These are phyloP conservation scores for Edolisoma coerulescens DNA, from an alignment of 2,113 vertebrate species.

Conservation along the genomic window DNA sequence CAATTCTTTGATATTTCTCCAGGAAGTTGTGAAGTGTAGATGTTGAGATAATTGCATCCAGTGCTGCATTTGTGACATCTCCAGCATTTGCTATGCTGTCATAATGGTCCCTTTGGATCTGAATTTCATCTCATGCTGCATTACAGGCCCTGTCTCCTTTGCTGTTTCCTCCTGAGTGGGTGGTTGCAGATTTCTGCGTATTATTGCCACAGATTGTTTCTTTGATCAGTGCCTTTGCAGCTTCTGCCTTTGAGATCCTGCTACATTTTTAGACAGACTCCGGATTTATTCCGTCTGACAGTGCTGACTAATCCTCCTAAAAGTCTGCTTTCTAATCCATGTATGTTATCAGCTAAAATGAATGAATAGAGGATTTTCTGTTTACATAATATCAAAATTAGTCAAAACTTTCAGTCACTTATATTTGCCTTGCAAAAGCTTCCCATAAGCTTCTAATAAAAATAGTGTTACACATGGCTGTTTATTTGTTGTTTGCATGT, in stretches of 20 bases:
- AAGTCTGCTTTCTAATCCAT: constrained; percentile 39
- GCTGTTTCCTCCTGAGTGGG: neutral
- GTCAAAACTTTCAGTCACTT: constrained; percentile 24
- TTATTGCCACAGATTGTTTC: neutral
- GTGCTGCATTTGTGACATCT: neutral
- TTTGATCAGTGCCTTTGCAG: neutral
- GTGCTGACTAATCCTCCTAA: constrained; percentile 49
- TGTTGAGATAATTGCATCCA: neutral
- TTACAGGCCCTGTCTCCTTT: neutral
- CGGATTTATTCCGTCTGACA: neutral
- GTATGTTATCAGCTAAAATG: constrained; percentile 37
- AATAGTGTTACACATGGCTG: neutral
- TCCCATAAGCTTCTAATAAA: neutral
- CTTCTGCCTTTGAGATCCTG: neutral
- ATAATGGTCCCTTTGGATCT: neutral
- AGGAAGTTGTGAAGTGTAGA: neutral
- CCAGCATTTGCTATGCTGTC: neutral
- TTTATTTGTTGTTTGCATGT: neutral
- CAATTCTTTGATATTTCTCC: neutral
- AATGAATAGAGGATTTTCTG: constrained; percentile 43
- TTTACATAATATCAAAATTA: constrained; percentile 25
- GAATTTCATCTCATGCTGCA: neutral
- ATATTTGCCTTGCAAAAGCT: neutral
- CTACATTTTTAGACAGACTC: neutral
- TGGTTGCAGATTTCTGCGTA: neutral